A percentile compares a stretch with the other conserved stretches of the same genome.
Evolutionary conservation across 2,797 vertebrate species (phyloP).

Genomic region (Heliangelus exortis): DNA sequence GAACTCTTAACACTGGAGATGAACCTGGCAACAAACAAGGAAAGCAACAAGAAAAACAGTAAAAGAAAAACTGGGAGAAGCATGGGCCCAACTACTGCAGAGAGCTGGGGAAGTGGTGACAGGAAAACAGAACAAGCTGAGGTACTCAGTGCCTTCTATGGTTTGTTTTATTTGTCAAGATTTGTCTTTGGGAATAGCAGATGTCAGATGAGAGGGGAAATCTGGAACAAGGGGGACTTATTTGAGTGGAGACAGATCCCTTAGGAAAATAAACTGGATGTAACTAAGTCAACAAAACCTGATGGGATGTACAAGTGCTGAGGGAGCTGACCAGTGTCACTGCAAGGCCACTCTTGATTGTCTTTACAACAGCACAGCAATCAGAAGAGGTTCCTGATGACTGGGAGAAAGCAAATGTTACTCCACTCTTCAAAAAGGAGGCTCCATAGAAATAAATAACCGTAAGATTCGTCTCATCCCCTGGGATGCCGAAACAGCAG

Average conservation of each 20-base stretch:
- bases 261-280: not conserved
- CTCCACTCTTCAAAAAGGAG: not conserved
- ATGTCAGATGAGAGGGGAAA: not conserved
- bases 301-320: not conserved
- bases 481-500: not conserved
- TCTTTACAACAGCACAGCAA: not conserved
- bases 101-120: not conserved
- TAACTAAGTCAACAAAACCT: not conserved
- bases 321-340: not conserved
- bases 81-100: not conserved
- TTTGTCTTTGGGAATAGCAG: not conserved
- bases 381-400: accelerated
- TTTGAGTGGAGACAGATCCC: not conserved
- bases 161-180: not conserved
- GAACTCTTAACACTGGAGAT: not conserved
- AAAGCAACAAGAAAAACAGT: not conserved
- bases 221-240: not conserved
- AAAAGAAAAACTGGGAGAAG: not conserved
- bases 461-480: not conserved
- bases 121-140: not conserved
- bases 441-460: not conserved
- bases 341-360: not conserved
- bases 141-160: not conserved
- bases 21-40: not conserved
- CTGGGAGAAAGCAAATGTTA: not conserved